Evolutionary conservation across 2,113 vertebrate species (phyloP).

Genomic region (Larimichthys crocea): DNA sequence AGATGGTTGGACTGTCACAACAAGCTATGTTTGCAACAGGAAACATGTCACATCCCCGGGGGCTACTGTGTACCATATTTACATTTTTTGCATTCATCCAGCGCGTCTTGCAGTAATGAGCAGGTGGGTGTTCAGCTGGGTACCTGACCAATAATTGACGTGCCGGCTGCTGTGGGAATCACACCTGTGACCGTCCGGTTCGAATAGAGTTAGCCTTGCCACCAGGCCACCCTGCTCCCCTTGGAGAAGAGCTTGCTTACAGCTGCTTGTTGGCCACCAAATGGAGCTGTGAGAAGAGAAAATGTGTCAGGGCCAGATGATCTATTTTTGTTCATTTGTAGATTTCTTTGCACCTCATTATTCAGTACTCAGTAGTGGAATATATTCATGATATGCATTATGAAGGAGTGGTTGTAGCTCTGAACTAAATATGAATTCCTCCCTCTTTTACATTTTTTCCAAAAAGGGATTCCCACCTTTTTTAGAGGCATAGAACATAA

Average conservation of each 20-base stretch:
- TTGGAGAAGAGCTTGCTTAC: slow-evolving; percentile 42
- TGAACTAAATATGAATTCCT: slow-evolving; percentile 52
- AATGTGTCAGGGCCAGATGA: slow-evolving; percentile 58
- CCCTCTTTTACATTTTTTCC: slow-evolving; percentile 12
- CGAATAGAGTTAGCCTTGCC: not conserved
- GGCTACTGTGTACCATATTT: slow-evolving; percentile 17
- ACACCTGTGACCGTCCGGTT: slow-evolving; percentile 39
- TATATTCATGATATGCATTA: slow-evolving; percentile 64
- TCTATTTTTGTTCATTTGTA: slow-evolving; percentile 64
- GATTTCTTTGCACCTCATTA: slow-evolving; percentile 61
- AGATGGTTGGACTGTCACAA: slow-evolving; percentile 59
- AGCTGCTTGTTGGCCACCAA: slow-evolving; percentile 31
- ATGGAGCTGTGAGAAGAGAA: slow-evolving; percentile 26
- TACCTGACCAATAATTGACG: slow-evolving; percentile 1
- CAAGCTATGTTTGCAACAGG: slow-evolving; percentile 46
- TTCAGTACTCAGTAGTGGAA: slow-evolving; percentile 12
- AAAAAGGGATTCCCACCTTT: slow-evolving; percentile 37
- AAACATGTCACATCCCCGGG: slow-evolving; percentile 48
- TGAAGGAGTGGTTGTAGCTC: slow-evolving; percentile 50
- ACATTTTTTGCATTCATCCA: slow-evolving; percentile 22
- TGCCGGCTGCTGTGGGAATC: slow-evolving; percentile 16
- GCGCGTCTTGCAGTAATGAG: not conserved
- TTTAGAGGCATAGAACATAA: slow-evolving; percentile 10
- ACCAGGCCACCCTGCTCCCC: slow-evolving; percentile 13
- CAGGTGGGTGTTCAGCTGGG: not conserved